These are phyloP conservation scores for Bungarus multicinctus DNA, from an alignment of 2,113 vertebrate genomes.

Conservation along the genomic window DNA sequence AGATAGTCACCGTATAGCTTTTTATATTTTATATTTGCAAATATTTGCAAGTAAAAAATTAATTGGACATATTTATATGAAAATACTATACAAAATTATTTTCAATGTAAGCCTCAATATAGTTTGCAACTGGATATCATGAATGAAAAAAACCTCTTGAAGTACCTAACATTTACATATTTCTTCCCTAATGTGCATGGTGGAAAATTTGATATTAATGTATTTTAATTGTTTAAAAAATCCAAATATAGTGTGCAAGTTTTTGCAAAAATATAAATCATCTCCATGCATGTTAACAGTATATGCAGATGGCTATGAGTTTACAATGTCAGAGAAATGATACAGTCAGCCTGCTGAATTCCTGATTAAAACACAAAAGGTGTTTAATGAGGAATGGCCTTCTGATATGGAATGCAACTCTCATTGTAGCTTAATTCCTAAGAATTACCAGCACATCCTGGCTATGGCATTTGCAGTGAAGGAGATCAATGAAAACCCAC, in stretches of 20 bases:
- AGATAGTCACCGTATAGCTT: not conserved
- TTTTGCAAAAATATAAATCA: not conserved
- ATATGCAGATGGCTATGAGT: not conserved
- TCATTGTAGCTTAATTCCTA: not conserved
- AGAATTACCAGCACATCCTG: slow-evolving; percentile 1
- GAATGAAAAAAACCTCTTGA: not conserved
- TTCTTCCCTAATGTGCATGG: not conserved
- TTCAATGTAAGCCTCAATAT: not conserved
- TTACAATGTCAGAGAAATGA: not conserved
- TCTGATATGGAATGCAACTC: not conserved
- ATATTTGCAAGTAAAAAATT: not conserved
- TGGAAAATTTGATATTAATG: not conserved
- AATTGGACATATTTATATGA: not conserved
- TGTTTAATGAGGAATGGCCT: not conserved
- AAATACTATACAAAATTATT: not conserved
- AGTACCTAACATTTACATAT: not conserved
- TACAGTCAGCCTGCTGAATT: not conserved
- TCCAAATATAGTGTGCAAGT: not conserved
- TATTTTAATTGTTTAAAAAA: not conserved
- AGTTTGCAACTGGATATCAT: not conserved
- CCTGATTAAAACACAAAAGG: not conserved
- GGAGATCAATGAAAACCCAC: not conserved
- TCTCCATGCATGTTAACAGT: not conserved
- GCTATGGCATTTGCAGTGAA: slow-evolving; percentile 1
- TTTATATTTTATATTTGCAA: not conserved